Evolutionary conservation across 2,797 vertebrate species (phyloP).

Genomic region (Cirrhinus mrigala): DNA sequence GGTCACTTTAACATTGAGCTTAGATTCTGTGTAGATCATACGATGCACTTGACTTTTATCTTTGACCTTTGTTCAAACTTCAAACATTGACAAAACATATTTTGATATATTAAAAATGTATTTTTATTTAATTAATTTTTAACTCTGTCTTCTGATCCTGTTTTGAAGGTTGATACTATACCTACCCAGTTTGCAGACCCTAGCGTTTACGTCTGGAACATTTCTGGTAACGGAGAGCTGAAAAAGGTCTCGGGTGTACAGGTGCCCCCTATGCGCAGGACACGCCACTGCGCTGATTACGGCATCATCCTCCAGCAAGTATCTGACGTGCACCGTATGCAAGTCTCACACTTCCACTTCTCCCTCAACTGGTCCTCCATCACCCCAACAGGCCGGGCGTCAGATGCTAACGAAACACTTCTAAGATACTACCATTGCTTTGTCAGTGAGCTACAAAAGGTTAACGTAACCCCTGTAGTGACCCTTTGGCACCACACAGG

Average conservation of each 20-base stretch:
- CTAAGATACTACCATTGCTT: slow-evolving; percentile 92
- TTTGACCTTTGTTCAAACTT: slow-evolving; percentile 4
- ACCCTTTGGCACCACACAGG: slow-evolving; percentile 89
- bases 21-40: slow-evolving; percentile 25
- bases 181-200: slow-evolving; percentile 90
- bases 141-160: background rate
- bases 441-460: slow-evolving; percentile 84
- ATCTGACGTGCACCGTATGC: slow-evolving; percentile 80
- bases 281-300: slow-evolving; percentile 85
- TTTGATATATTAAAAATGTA: background rate
- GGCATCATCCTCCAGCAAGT: slow-evolving; percentile 86
- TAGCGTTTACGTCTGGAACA: slow-evolving; percentile 91
- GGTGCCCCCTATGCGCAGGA: slow-evolving; percentile 68
- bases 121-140: background rate
- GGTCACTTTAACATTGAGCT: slow-evolving; percentile 36
- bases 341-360: slow-evolving; percentile 91
- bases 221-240: slow-evolving; percentile 86
- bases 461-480: slow-evolving; percentile 90
- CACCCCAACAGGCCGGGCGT: slow-evolving; percentile 84
- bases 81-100: background rate
- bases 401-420: slow-evolving; percentile 83
- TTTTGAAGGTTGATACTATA: slow-evolving; percentile 85
- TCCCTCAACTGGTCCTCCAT: slow-evolving; percentile 92
- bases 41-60: slow-evolving; percentile 19
- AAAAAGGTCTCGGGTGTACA: slow-evolving; percentile 81